Evolutionary conservation across 2,888 invertebrate species (phyloP), one percentile per base, ranked within the genome.

Genomic region (Aphidius colemani): DNA sequence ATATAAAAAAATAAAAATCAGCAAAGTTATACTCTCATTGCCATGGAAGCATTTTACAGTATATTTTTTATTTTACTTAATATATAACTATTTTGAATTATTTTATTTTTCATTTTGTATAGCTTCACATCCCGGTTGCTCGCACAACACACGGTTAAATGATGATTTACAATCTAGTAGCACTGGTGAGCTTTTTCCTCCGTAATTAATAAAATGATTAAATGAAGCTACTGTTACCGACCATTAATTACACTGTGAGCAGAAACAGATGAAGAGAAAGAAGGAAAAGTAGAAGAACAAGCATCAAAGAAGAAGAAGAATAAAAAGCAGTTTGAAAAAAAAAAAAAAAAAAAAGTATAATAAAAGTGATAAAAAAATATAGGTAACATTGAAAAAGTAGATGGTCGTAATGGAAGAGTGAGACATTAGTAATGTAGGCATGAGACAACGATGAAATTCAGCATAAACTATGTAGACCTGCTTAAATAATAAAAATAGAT

Each of bases 141-240:
- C 53, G 49, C 30, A 30, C 30, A 30, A 30, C 30, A 40, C 55
- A 63, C 57, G 56, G 58, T 60, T 62, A 59, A 46, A 40, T 64
- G 71, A 74, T 72, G 71, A 75, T 75, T 75, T 68, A 72, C 70
- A 72, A 67, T 71, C 66, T 62, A 55, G 55, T 40, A 61, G 58
- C 69, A 57, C n/a, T 39, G 61, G 69, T 68, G 30, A 70, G 67
- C 69, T 70, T 71, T 71, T 68, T 69, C 65, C 69, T 67, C 60
- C 65, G 69, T 73, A 71, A 76, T 76, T 75, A 76, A 74, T 76
- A 76, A 76, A 76, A 75, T 72, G 74, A 71, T 73, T 72, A 72
- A 74, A 71, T 69, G 73, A 70, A 69, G 68, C 68, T 66, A 68
- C 70, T 71, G 68, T 69, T 67, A 63, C 64, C 66, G 53, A 65